phyloP scores from a whole-genome alignment of 2,888 invertebrate species.

The Ceratothoa steindachneri region DNA sequence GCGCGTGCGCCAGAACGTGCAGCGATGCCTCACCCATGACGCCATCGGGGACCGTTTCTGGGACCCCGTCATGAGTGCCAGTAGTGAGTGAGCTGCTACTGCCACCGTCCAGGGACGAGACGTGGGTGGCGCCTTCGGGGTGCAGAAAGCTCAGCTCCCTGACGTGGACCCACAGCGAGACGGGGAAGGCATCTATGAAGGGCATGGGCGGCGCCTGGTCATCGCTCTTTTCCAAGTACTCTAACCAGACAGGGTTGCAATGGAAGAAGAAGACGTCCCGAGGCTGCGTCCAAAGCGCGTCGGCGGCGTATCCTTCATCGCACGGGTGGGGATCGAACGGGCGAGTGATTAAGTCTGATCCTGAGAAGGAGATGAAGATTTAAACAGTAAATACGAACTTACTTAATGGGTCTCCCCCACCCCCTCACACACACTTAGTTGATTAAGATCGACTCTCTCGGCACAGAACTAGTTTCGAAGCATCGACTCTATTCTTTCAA shows the following conservation, averaged over 20 bases:
- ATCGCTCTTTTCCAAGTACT: slow-evolving; percentile 56
- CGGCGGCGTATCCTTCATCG: background rate
- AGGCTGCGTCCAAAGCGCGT: slow-evolving; percentile 72
- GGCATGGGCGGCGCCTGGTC: slow-evolving; percentile 51
- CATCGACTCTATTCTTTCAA: too few species aligned
- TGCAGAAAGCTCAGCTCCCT: slow-evolving; percentile 2
- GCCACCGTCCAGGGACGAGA: background rate
- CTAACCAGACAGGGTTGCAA: slow-evolving; percentile 87
- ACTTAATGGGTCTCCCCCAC: too few species aligned
- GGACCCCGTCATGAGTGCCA: background rate
- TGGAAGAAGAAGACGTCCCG: slow-evolving; percentile 80
- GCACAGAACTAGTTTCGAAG: too few species aligned
- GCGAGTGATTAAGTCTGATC: background rate
- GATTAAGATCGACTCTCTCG: too few species aligned
- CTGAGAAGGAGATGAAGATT: background rate
- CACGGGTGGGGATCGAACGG: background rate
- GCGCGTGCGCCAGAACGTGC: slow-evolving; percentile 74
- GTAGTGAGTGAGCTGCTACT: background rate
- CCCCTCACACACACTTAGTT: too few species aligned
- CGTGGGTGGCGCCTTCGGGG: background rate
- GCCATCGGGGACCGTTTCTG: background rate
- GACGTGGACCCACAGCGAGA: slow-evolving; percentile 53
- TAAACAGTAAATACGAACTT: too few species aligned
- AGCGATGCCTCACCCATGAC: slow-evolving; percentile 57
- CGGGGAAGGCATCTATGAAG: slow-evolving; percentile 55